Base-by-base conservation (phyloP, 2,797 vertebrate species). In the Acanthurus lineatus region DNA sequence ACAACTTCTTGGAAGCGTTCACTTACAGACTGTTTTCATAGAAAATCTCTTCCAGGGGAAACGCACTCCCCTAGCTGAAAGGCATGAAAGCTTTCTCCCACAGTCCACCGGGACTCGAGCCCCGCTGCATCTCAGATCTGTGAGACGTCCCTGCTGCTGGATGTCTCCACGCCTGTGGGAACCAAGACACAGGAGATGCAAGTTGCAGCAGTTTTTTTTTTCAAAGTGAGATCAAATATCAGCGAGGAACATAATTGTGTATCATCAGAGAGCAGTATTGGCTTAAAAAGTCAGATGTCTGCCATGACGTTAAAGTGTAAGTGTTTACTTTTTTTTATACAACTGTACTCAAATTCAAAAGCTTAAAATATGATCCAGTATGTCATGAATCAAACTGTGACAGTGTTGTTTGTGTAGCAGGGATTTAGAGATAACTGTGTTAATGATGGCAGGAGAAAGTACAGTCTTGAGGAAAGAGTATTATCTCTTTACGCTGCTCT, bases 401-500 rank as follows among this genome's bases (percentile, higher is more conserved):
- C 45, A 0, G 5, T 49, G 22, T 32, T 84, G 64, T 83, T 64
- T 86, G 73, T 61, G 49, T 10, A 19, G 2, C 52, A 19, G 64
- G 79, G 85, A 78, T 86, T 89, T 83, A 35, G 75, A 83, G 86
- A 86, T 76, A 87, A 89, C 45, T 81, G 69, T 87, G 85, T 86
- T 88, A 85, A 89, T 85, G 87, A 86, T 9, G 0, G 28, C 70
- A 86, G 90, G 91, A 85, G 89, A 92, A 91, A 92, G 90, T 91
- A 76, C 81, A 87, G 54, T 74, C 89, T 84, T 75, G 72, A 86
- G 84, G 70, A 88, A 90, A 93, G 84, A 84, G 76, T 69, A 84
- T 93, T 90, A 94, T 90, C 88, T 92, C 89, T 88, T 91, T 86
- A 84, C 83, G 35, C 62, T 1, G 48, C 75, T 88, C 42, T 93